These are phyloP conservation scores for Tetropium fuscum DNA, from an alignment of 2,888 invertebrate genomes.

Conservation along the genomic window DNA sequence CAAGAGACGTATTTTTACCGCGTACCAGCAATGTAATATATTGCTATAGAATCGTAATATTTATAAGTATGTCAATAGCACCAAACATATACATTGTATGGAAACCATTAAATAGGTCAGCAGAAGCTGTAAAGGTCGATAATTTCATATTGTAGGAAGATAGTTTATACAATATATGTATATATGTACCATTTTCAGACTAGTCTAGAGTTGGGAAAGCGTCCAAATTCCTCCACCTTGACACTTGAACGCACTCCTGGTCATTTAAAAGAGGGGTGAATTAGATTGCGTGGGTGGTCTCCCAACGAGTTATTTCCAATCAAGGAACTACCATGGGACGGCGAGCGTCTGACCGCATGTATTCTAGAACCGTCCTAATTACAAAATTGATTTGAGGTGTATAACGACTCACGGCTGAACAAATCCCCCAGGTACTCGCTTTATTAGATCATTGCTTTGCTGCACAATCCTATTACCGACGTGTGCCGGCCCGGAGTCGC, in stretches of 20 bases:
- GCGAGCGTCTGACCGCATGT: constrained; percentile 57
- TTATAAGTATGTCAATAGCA: constrained; percentile 33
- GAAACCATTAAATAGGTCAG: constrained; percentile 19
- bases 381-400: constrained; percentile 63
- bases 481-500: constrained; percentile 30
- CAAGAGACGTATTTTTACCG: neutral
- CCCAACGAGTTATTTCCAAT: constrained; percentile 57
- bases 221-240: too few species aligned
- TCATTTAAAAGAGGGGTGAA: constrained; percentile 10
- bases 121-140: constrained; percentile 15
- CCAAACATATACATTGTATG: constrained; percentile 21
- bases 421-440: constrained; percentile 59
- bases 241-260: too few species aligned
- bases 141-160: constrained; percentile 7
- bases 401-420: constrained; percentile 60
- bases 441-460: constrained; percentile 62
- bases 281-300: constrained; percentile 20
- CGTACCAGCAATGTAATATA: constrained; percentile 27
- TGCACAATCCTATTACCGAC: constrained; percentile 60
- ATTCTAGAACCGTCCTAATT: constrained; percentile 56
- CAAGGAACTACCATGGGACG: constrained; percentile 55
- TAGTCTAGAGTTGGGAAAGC: too few species aligned
- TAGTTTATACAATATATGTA: too few species aligned
- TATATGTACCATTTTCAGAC: too few species aligned
- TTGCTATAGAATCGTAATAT: constrained; percentile 28